Conservation (phyloP, 2,113 vertebrate genomes). For the Eurystomus gularis region DNA sequence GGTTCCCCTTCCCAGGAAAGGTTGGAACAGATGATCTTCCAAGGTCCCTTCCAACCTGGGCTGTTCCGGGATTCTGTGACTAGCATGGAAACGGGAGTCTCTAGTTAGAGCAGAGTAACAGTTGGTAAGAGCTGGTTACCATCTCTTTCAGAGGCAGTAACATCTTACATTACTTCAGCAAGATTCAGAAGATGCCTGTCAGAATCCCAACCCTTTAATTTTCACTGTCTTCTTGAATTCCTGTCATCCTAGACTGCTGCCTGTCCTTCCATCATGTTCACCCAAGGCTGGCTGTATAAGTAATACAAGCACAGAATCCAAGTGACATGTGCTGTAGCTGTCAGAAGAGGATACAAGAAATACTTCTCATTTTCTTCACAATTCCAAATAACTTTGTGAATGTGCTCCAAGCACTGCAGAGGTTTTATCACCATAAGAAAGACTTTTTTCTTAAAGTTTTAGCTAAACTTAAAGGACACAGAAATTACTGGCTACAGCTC, state of each 20-base stretch:
- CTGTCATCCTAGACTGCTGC: conserved; percentile 30
- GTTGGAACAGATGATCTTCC: not conserved
- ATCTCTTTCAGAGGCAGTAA: not conserved
- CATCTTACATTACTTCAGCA: conserved; percentile 1
- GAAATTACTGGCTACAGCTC: not conserved
- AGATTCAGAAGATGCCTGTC: conserved; percentile 31
- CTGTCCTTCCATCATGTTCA: conserved; percentile 38
- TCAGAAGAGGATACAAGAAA: not conserved
- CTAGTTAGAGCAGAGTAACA: not conserved
- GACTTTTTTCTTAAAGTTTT: not conserved
- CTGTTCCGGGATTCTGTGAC: not conserved
- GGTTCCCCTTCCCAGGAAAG: not conserved
- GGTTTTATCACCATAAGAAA: not conserved
- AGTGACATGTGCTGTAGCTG: not conserved
- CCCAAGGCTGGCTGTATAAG: conserved; percentile 5
- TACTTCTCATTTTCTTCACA: not conserved
- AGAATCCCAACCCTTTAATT: conserved; percentile 33
- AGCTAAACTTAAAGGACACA: not conserved
- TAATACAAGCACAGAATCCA: not conserved
- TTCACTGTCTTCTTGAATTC: conserved; percentile 26
- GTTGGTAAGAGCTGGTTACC: not conserved
- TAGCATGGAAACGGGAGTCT: not conserved
- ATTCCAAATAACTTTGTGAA: not conserved
- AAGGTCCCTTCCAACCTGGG: not conserved
- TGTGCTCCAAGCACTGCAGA: not conserved